Conservation (phyloP, 2,888 invertebrate genomes). For the Clivina fossor region DNA sequence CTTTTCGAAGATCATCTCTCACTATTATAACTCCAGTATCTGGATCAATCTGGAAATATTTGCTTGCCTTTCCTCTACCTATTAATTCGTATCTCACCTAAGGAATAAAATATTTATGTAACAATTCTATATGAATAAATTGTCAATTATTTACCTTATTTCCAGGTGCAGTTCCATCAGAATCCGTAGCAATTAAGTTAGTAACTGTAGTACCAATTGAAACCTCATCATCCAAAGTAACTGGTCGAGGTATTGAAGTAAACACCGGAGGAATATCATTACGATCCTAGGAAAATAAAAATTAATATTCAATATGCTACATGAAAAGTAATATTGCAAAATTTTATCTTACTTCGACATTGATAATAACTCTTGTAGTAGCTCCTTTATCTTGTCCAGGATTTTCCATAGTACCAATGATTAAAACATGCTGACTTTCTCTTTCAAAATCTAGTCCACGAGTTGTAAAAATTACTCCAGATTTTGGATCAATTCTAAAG, state of each 20-base stretch:
- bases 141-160: constrained; percentile 74
- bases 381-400: constrained; percentile 67
- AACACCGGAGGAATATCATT: constrained; percentile 89
- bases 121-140: not conserved
- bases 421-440: constrained; percentile 69
- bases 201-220: constrained; percentile 80
- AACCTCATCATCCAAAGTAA: constrained; percentile 81
- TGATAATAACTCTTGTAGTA: constrained; percentile 71
- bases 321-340: not conserved
- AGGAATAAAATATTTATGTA: constrained; percentile 1
- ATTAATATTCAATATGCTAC: constrained; percentile 8
- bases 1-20: constrained; percentile 81
- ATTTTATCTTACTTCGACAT: constrained; percentile 62
- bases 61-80: constrained; percentile 77
- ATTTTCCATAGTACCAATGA: constrained; percentile 84
- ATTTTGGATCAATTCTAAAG: constrained; percentile 79
- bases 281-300: constrained; percentile 64
- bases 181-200: constrained; percentile 77
- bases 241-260: constrained; percentile 77
- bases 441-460: constrained; percentile 78
- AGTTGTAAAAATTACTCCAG: constrained; percentile 76
- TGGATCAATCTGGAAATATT: constrained; percentile 86
- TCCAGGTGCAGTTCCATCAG: constrained; percentile 82
- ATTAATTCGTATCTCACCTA: constrained; percentile 74
- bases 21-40: constrained; percentile 80